Percentiles rank a stretch among this genome's conserved stretches.
Conservation (phyloP, 2,113 vertebrate genomes). For the Odobenus rosmarus region DNA sequence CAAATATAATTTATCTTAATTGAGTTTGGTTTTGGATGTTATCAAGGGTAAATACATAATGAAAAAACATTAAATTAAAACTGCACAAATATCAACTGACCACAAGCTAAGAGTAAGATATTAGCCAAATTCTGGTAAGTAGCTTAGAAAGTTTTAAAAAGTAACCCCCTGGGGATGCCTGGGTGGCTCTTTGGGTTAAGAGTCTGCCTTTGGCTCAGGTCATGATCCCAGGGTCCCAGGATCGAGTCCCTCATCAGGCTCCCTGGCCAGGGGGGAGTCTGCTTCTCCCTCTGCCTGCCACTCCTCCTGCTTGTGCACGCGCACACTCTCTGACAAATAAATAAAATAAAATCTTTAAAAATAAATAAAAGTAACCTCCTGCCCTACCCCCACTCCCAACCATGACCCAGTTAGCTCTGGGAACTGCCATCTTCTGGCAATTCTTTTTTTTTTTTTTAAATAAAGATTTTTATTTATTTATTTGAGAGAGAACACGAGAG, state of each 20-base stretch:
- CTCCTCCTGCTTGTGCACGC: no score
- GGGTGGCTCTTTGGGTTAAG: no score
- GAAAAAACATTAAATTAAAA: background rate
- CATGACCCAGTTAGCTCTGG: background rate
- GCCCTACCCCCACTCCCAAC: background rate
- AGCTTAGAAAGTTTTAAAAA: constrained; percentile 27
- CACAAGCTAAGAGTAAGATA: constrained; percentile 26
- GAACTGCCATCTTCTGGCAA: background rate
- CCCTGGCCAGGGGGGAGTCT: no score
- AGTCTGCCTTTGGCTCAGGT: no score
- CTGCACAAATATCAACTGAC: background rate
- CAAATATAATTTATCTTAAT: background rate
- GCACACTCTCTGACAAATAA: no score
- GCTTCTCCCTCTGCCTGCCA: no score
- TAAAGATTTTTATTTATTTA: no score
- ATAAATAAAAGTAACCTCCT: background rate
- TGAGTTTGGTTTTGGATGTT: constrained; percentile 39
- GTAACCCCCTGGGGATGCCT: background rate
- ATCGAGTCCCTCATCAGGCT: no score
- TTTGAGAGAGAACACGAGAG: no score
- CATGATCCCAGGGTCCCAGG: no score
- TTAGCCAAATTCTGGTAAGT: background rate
- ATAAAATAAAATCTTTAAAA: no score
- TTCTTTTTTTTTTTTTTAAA: background rate
- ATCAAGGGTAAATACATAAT: background rate